phyloP scores from a whole-genome alignment of 2,888 invertebrate genomes.

The Diaprepes abbreviatus region DNA sequence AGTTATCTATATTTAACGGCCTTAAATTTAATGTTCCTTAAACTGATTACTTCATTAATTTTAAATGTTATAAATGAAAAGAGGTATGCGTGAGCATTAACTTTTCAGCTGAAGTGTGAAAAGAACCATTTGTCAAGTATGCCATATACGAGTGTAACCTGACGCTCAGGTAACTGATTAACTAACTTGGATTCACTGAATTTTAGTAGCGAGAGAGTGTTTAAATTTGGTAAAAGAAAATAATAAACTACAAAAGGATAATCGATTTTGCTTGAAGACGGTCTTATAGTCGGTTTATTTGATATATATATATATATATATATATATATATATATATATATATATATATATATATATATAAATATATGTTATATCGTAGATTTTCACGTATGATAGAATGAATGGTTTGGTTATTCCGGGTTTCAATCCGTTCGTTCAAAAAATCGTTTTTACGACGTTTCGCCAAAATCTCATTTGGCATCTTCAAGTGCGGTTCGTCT shows the following conservation, averaged over 20 bases:
- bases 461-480: no score
- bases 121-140: constrained; percentile 47
- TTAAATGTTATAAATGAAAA: constrained; percentile 46
- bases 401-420: no score
- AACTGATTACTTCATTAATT: constrained; percentile 49
- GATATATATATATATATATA: no score
- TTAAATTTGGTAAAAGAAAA: neutral
- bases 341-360: no score
- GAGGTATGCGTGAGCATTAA: constrained; percentile 46
- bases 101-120: constrained; percentile 45
- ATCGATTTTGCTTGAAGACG: no score
- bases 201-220: neutral
- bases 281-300: no score
- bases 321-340: no score
- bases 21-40: constrained; percentile 43
- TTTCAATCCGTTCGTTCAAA: no score
- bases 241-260: neutral
- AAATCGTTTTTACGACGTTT: no score
- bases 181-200: constrained; percentile 15
- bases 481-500: no score
- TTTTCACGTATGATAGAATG: no score
- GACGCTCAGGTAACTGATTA: constrained; percentile 31
- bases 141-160: constrained; percentile 29
- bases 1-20: constrained; percentile 21
- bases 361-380: no score